Evolutionary conservation across 2,888 invertebrate genomes (phyloP), one percentile per base, ranked within the genome.

Genomic region (Erynnis tages): DNA sequence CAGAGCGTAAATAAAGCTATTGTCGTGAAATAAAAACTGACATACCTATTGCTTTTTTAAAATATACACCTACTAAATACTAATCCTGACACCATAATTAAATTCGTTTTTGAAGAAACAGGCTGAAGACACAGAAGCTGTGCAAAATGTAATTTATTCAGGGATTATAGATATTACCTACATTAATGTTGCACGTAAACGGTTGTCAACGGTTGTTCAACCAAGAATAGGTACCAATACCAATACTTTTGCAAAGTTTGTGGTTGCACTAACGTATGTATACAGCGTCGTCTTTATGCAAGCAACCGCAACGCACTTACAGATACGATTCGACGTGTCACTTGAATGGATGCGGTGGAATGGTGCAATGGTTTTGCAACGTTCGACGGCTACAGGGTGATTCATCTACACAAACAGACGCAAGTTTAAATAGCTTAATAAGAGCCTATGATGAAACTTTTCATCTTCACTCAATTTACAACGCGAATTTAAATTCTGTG

Each of bases 361-460:
- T 49, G 43, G 43, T 50, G 50, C 25, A 43, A 50, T 35, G 13
- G 17, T 43, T 43, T 17, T 19, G 49, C 25, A 49, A 49, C 25
- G 25, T 17, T 14, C 16, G 48, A 41, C 25, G 49, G 16, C 32
- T 34, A 17, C 7, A 27, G 27, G 14, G 40, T 48, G 29, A 38
- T 21, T 48, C 48, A 48, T 6, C 21, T 27, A 5, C 21, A 13
- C 7, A 38, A 47, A 30, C 21, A 32, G 30, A 27, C 14, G 19
- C 40, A 19, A 16, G 16, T n/a, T 27, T 25, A 29, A n/a, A n/a
- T n/a, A n/a, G n/a, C n/a, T n/a, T n/a, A n/a, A n/a, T n/a, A n/a
- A n/a, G n/a, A n/a, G n/a, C n/a, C n/a, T n/a, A n/a, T n/a, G n/a
- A n/a, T n/a, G n/a, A n/a, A n/a, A n/a, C n/a, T n/a, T n/a, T n/a